Base-by-base conservation (phyloP, 2,113 vertebrate species). In the Uria lomvia region DNA sequence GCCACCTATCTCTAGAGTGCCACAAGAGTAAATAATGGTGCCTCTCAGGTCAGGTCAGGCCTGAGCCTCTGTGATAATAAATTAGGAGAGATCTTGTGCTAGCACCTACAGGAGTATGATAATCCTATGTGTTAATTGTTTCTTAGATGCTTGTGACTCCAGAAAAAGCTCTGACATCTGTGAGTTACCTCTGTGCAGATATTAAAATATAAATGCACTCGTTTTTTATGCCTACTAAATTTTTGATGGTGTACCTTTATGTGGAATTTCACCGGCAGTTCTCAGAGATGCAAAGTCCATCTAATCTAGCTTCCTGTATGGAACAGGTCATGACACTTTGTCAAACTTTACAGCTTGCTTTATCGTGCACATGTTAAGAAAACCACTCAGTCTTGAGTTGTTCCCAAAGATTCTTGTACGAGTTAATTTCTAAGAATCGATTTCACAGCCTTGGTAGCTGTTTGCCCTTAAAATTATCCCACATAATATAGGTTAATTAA, bases 121-220 rank as follows among this genome's bases (percentile, higher is more conserved):
- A 62, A 42, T 88, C 42, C 53, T 10, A 11, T 7, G 12, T 40
- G 47, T 47, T 92, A 53, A 77, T 29, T 3, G 30, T 78, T 40
- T 83, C 32, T 19, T n/a, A 71, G 74, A 29, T 47, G 40, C 32
- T 45, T 73, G 13, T 55, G 22, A 58, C 24, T 53, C 86, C 1
- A 73, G 52, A 50, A 80, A 50, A 50, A 63, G 4, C 8, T 50
- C 38, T 71, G 32, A 43, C 29, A 20, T 81, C 18, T 88, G 8
- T 15, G 32, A 75, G 9, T 90, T 87, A 77, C 12, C 43, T 87
- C 36, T 75, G 30, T 60, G 62, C 23, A 43, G 42, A 15, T 62
- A 43, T 6, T 59, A 14, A 77, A 58, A 56, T 59, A 11, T 3
- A 63, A 42, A n/a, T 2, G 1, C 11, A 5, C 9, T 59, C 0